Conservation (phyloP, 2,888 invertebrate genomes). For the Eledone cirrhosa region DNA sequence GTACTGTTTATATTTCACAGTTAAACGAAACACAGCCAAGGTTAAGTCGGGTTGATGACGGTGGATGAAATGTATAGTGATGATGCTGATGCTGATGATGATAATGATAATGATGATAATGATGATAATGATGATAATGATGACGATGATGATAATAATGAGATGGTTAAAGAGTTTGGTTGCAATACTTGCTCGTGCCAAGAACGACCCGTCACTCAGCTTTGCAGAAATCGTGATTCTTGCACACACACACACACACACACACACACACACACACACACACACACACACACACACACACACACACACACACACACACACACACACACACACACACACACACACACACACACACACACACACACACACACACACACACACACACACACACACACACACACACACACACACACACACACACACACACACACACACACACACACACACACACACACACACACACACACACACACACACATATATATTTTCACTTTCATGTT, state of each 20-base stretch:
- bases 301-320: constrained; percentile 25
- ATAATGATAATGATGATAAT: too few species aligned
- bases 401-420: neutral
- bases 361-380: neutral
- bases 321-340: constrained; percentile 4
- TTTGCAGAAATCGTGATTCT: neutral
- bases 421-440: neutral
- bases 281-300: constrained; percentile 29
- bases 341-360: constrained; percentile 14
- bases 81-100: too few species aligned
- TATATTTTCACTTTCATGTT: too few species aligned
- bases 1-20: neutral
- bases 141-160: too few species aligned
- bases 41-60: too few species aligned
- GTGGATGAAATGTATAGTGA: too few species aligned
- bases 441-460: too few species aligned
- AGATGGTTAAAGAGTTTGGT: too few species aligned
- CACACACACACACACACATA: too few species aligned
- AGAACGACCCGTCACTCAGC: neutral
- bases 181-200: neutral
- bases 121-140: too few species aligned
- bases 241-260: neutral
- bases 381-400: neutral
- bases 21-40: neutral
- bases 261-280: neutral